phyloP scores from a whole-genome alignment of 2,888 invertebrate genomes.

The Petrolisthes cinctipes region DNA sequence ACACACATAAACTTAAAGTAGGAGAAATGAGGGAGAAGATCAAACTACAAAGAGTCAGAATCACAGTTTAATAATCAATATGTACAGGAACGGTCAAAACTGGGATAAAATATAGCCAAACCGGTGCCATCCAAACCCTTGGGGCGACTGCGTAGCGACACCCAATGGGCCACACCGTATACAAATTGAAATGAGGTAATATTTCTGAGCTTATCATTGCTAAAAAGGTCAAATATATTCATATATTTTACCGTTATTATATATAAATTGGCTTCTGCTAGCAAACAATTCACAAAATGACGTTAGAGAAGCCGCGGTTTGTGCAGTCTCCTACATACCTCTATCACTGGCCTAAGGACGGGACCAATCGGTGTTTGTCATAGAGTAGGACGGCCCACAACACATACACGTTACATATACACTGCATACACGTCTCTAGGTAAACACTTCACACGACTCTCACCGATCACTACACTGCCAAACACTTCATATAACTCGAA shows the following conservation, averaged over 20 bases:
- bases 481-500: too few relatives aligned
- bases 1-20: too few relatives aligned
- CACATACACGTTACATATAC: too few relatives aligned
- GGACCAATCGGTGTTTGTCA: slow-evolving; percentile 35
- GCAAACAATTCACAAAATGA: slow-evolving; percentile 29
- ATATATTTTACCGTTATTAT: slow-evolving; percentile 35
- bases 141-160: neutral
- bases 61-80: slow-evolving; percentile 59
- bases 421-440: too few relatives aligned
- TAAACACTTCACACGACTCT: too few relatives aligned
- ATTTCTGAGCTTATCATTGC: slow-evolving; percentile 55
- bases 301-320: slow-evolving; percentile 18
- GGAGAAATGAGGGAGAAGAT: neutral
- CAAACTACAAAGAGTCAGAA: slow-evolving; percentile 36
- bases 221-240: slow-evolving; percentile 55
- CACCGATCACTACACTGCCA: too few relatives aligned
- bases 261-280: slow-evolving; percentile 47
- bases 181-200: slow-evolving; percentile 53
- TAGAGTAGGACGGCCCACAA: neutral
- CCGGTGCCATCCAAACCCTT: slow-evolving; percentile 8
- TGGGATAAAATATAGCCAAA: slow-evolving; percentile 53
- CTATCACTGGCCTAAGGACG: slow-evolving; percentile 44
- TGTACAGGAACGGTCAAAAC: slow-evolving; percentile 57
- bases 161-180: slow-evolving; percentile 16
- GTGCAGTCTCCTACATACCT: slow-evolving; percentile 21